phyloP scores from a whole-genome alignment of 2,888 invertebrate species.

The Idaea biselata region DNA sequence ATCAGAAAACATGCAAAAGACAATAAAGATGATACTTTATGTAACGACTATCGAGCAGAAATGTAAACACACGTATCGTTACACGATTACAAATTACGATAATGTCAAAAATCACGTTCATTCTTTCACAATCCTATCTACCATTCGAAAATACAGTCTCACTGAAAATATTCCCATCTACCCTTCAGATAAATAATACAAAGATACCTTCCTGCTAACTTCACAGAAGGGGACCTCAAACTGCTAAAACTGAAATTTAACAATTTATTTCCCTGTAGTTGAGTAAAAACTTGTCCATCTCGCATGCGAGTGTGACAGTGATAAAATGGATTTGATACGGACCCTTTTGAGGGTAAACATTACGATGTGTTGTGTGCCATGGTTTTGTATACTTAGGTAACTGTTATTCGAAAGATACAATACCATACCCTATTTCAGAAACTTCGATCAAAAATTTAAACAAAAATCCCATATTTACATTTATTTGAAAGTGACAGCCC shows the following conservation, averaged over 20 bases:
- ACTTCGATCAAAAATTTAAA: no score
- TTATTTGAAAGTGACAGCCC: no score
- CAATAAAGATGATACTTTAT: no score
- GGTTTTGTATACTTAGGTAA: not conserved
- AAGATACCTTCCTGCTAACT: not conserved
- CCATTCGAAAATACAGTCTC: not conserved
- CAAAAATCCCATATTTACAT: no score
- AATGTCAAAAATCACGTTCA: not conserved
- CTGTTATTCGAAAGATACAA: no score
- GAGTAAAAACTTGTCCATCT: slow-evolving; percentile 2
- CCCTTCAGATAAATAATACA: not conserved
- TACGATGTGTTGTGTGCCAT: not conserved
- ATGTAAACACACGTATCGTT: no score
- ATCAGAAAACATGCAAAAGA: no score
- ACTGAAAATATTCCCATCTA: not conserved
- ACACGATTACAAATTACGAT: no score
- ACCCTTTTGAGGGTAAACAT: not conserved
- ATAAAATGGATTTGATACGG: slow-evolving; percentile 30
- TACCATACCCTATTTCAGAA: no score
- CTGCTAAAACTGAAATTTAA: not conserved
- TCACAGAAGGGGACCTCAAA: not conserved
- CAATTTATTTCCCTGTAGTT: not conserved
- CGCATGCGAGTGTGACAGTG: slow-evolving; percentile 34
- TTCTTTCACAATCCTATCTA: not conserved
- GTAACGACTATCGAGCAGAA: no score